Percentiles rank a stretch among this genome's conserved stretches.
Evolutionary conservation across 2,797 vertebrate genomes (phyloP).

Genomic region (Paratrypauchen microcephalus): DNA sequence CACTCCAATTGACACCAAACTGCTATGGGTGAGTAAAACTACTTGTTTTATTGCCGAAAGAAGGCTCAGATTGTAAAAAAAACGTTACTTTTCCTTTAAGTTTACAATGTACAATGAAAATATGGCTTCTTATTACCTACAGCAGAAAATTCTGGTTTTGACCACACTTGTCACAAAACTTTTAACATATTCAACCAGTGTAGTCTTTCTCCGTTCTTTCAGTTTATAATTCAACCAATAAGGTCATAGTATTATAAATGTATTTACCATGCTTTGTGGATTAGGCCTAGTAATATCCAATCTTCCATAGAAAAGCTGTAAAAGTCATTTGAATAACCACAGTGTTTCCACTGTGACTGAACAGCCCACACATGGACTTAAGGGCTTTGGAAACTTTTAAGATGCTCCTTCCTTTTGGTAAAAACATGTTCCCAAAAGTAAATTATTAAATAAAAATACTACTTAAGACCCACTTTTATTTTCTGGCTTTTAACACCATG

Average conservation of each 20-base stretch:
- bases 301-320: not conserved
- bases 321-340: not conserved
- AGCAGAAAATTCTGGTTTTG: not conserved
- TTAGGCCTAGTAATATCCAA: not conserved
- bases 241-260: not conserved
- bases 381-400: conserved; percentile 1
- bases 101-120: not conserved
- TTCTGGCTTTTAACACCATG: too few species aligned
- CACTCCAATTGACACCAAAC: too few species aligned
- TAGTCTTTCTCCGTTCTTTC: not conserved
- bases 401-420: not conserved
- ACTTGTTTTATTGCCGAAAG: too few species aligned
- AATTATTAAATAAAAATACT: not conserved
- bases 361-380: not conserved
- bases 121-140: not conserved
- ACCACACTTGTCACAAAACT: not conserved
- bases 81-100: too few species aligned
- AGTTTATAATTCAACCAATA: not conserved
- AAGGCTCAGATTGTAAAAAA: too few species aligned
- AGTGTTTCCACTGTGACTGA: not conserved
- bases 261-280: conserved; percentile 1
- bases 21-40: too few species aligned
- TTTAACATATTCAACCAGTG: not conserved
- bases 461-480: too few species aligned
- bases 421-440: not conserved